Evolutionary conservation across 2,797 vertebrate genomes (phyloP), one percentile per base, ranked within the genome.

Genomic region (Oryzias dopingdopingensis): DNA sequence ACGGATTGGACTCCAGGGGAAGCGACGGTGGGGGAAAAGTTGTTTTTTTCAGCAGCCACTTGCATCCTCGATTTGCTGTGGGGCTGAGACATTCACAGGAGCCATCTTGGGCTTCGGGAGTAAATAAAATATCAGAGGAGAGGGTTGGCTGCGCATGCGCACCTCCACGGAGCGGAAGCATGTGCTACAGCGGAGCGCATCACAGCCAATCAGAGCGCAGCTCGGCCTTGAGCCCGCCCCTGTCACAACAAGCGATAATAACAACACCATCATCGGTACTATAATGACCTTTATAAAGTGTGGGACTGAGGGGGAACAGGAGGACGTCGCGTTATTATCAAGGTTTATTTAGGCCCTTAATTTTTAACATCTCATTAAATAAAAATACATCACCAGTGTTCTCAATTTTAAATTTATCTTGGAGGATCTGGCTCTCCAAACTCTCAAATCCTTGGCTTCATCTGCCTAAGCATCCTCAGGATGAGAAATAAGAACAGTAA

Each of bases 101-200:
- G 91, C 92, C 91, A 93, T 93, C 92, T 93, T 93, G 91, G 89
- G 85, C 88, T 91, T 91, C 83, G 72, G 90, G 90, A 91, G 92
- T 93, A 92, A 92, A 93, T 93, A 92, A 91, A 91, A 92, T 90
- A 91, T 90, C 84, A 87, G 85, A 82, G 79, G 81, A 89, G 84
- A 81, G 81, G 79, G 79, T 79, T 88, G 83, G 76, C 82, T 91
- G 90, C 83, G 92, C 87, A 20, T 90, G 92, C 87, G 91, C 86
- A 37, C 32, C 32, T 37, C 66, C 41, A 81, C 64, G 69, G 70
- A 67, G 18, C 80, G 54, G 32, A 37, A 37, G 32, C 32, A 37
- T 37, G 32, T 37, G 32, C 32, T 12, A 37, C 47, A 83, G 72
- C 86, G 83, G 85, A 90, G 20, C 90, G 75, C 80, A 67, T 65